phyloP scores from a whole-genome alignment of 2,888 invertebrate genomes.

The Melanostoma scalare region DNA sequence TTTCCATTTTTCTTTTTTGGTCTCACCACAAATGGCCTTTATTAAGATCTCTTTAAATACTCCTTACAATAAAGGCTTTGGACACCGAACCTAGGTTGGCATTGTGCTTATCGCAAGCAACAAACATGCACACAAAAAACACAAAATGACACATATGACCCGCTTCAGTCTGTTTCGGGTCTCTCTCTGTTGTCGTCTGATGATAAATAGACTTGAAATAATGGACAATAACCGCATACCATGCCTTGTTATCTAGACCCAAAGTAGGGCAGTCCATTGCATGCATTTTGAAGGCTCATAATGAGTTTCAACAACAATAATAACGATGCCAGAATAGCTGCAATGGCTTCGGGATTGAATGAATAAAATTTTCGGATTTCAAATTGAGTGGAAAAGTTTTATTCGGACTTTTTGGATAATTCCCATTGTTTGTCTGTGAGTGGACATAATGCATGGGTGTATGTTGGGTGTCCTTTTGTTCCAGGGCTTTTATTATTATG shows the following conservation, averaged over 20 bases:
- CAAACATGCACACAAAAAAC: constrained; percentile 7
- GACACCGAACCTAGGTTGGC: constrained; percentile 41
- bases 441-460: constrained; percentile 5
- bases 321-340: constrained; percentile 20
- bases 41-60: constrained; percentile 53
- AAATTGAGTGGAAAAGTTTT: constrained; percentile 70
- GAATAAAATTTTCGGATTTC: constrained; percentile 56
- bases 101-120: constrained; percentile 61
- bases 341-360: constrained; percentile 21
- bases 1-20: background rate
- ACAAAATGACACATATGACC: constrained; percentile 60
- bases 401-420: constrained; percentile 44
- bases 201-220: constrained; percentile 64
- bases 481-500: constrained; percentile 12
- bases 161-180: constrained; percentile 50
- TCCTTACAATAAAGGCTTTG: constrained; percentile 12
- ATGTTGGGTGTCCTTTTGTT: background rate
- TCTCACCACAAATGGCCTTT: constrained; percentile 31
- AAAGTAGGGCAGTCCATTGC: constrained; percentile 45
- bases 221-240: constrained; percentile 66
- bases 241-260: constrained; percentile 41
- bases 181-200: constrained; percentile 39
- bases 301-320: constrained; percentile 59
- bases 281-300: constrained; percentile 54
- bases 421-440: constrained; percentile 17